Evolutionary conservation across 2,113 vertebrate genomes (phyloP).

Genomic region (Pantherophis guttatus): DNA sequence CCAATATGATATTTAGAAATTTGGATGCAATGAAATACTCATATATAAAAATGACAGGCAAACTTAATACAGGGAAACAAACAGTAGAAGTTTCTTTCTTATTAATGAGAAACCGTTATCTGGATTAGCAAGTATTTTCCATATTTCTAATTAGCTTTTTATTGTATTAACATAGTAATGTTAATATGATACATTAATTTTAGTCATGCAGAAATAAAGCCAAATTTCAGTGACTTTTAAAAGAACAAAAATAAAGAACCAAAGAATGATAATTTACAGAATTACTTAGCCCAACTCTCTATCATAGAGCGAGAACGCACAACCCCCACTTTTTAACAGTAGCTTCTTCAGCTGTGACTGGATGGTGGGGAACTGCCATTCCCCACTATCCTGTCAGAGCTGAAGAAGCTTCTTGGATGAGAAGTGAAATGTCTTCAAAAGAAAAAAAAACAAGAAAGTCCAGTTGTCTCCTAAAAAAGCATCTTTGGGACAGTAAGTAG

Average conservation of each 20-base stretch:
- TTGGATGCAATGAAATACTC: constrained; percentile 19
- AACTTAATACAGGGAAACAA: constrained; percentile 44
- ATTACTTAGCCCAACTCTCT: constrained; percentile 50
- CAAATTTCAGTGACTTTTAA: constrained; percentile 55
- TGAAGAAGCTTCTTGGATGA: no score
- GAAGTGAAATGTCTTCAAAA: no score
- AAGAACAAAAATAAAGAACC: constrained; percentile 56
- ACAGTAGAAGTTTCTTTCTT: constrained; percentile 36
- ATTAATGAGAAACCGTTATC: constrained; percentile 47
- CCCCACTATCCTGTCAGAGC: no score
- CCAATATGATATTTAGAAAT: constrained; percentile 37
- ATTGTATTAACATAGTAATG: constrained; percentile 55
- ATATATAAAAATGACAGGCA: constrained; percentile 47
- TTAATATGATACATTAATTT: constrained; percentile 59
- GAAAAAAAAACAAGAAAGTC: no score
- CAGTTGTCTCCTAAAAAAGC: no score
- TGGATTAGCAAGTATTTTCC: constrained; percentile 50
- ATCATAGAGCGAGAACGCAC: constrained; percentile 54
- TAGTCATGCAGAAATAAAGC: constrained; percentile 47
- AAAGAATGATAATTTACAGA: constrained; percentile 68
- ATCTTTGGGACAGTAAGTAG: background rate
- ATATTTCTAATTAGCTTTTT: constrained; percentile 61
- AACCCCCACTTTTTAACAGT: constrained; percentile 49
- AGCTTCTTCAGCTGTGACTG: no score
- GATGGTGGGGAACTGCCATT: no score